Evolutionary conservation across 2,888 invertebrate genomes (phyloP), one percentile per base, ranked within the genome.

Genomic region (Cotesia congregata): DNA sequence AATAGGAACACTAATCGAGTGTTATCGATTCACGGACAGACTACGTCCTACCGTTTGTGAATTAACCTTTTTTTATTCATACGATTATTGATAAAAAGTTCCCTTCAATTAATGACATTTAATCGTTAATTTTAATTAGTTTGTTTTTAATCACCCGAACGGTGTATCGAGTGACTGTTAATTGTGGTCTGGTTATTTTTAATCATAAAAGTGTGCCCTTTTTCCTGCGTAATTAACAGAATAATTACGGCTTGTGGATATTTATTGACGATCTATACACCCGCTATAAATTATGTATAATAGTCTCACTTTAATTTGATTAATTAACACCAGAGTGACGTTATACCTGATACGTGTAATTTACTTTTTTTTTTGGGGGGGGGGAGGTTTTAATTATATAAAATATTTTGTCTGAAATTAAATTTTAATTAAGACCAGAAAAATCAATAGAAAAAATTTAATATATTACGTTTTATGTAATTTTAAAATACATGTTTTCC

Each of bases 1-100:
- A 79, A 71, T 61, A 73, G 69, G 67, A 75, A 79, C 79, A 80
- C 84, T 82, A 84, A 85, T 85, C 85, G 84, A 82, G 83, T 81
- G 80, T 80, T 85, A 86, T 87, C 85, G 86, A 87, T 87, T 86
- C 82, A 82, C 82, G 80, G 83, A 83, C 83, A 81, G 81, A 80
- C 80, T 80, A 80, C 80, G 81, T 82, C 78, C 79, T 80, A 72
- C 67, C 60, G 77, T 62, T 62, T 74, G 69, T 67, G 15, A 67
- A 50, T 59, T 15, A 40, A 65, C 12, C n/a, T 59, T 12, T 69
- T 69, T 4, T 41, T 69, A 12, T 17, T 40, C 7, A 20, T 50
- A 69, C 20, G 12, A 41, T 69, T 59, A 41, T 41, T 30, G 38
- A 30, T 39, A 17, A 30, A 4, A 39, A 69, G 68, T 38, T 15